phyloP scores from a whole-genome alignment of 2,888 invertebrate species.

The Eucera pruinosa region DNA sequence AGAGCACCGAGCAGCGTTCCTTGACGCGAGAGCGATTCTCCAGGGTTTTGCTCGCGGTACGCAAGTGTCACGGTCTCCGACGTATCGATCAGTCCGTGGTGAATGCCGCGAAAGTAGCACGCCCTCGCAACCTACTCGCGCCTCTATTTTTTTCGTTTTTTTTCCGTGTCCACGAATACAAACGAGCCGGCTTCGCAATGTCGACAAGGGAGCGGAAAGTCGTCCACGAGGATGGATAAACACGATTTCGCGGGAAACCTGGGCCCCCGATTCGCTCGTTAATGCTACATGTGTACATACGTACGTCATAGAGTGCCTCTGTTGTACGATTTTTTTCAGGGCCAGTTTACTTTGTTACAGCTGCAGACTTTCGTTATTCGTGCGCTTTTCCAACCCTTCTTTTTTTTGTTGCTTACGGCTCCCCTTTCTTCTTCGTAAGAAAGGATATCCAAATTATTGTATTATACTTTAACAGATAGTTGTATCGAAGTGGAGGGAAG shows the following conservation, averaged over 20 bases:
- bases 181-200: conserved; percentile 30
- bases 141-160: conserved; percentile 41
- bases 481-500: too few relatives aligned
- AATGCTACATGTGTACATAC: conserved; percentile 34
- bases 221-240: conserved; percentile 28
- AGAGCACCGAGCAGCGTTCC: background rate
- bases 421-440: too few relatives aligned
- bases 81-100: conserved; percentile 58
- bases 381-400: too few relatives aligned
- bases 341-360: conserved; percentile 3
- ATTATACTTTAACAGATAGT: too few relatives aligned
- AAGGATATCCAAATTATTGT: too few relatives aligned
- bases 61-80: conserved; percentile 65
- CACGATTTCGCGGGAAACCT: conserved; percentile 25
- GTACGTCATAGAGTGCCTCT: background rate
- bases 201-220: conserved; percentile 6
- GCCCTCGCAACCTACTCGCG: conserved; percentile 7
- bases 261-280: conserved; percentile 28
- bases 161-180: conserved; percentile 46
- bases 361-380: background rate
- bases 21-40: conserved; percentile 11
- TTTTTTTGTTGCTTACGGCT: too few relatives aligned
- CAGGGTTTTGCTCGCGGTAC: conserved; percentile 12
- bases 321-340: background rate
- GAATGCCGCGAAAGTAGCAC: conserved; percentile 62